A percentile compares a stretch with the other conserved stretches of the same genome.
phyloP scores from a whole-genome alignment of 1,140 invertebrate genomes.

The Temnothorax nylanderi region DNA sequence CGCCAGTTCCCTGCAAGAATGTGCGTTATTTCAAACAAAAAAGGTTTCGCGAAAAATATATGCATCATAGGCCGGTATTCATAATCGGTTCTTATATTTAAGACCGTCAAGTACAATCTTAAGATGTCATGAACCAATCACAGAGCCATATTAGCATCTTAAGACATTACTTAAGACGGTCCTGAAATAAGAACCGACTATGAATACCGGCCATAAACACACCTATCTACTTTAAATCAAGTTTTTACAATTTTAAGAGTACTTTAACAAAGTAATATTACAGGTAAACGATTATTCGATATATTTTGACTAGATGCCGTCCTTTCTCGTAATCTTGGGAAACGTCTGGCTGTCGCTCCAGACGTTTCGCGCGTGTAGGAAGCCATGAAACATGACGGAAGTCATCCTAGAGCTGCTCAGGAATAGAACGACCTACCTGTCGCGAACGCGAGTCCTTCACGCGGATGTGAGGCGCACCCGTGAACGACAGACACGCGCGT shows the following conservation, averaged over 20 bases:
- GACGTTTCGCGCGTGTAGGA: background rate
- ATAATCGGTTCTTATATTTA: too few species aligned
- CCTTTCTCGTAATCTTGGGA: background rate
- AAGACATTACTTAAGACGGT: too few species aligned
- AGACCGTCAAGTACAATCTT: too few species aligned
- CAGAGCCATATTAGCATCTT: too few species aligned
- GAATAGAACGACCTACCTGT: constrained; percentile 13
- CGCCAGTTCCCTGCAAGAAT: background rate
- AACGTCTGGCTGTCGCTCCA: background rate
- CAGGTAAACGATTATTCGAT: background rate
- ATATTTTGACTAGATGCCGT: background rate
- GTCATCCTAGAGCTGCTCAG: background rate
- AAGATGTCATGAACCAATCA: too few species aligned
- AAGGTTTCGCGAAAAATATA: background rate
- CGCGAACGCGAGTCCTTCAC: background rate
- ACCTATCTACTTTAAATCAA: background rate
- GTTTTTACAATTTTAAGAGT: background rate
- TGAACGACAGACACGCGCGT: background rate
- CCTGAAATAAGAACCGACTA: too few species aligned
- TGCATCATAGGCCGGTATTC: too few species aligned
- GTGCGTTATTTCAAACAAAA: background rate
- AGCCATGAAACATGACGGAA: background rate
- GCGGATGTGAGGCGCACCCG: background rate
- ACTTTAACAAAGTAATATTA: background rate
- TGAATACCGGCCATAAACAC: background rate